Evolutionary conservation across 2,888 invertebrate genomes (phyloP), one percentile per base, ranked within the genome.

Genomic region (Temnothorax ravouxi): DNA sequence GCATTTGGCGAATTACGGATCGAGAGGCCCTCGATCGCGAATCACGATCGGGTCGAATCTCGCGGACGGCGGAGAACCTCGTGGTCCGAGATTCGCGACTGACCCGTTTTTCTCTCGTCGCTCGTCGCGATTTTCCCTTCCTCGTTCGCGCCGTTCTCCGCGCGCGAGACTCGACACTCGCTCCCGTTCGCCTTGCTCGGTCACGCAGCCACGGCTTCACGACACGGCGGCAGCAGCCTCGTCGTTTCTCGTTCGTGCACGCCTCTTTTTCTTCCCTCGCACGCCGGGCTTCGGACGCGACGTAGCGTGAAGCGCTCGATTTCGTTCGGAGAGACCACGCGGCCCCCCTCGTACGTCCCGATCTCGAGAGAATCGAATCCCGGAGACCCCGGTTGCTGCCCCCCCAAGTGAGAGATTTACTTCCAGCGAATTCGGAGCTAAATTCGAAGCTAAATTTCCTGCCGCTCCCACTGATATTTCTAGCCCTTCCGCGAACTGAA

Each of bases 241-340:
- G 56, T 67, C 77, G 56, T 69, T 21, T 13, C 76, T 13, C 76
- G 21, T 50, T 66, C 52, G 38, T 54, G 67, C 25, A 41, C 67
- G 67, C 67, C 41, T 69, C 54, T 77, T 77, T 77, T 69, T 44
- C 69, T 69, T 54, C 54, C 54, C n/a, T 72, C 29, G 47, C 21
- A 38, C 59, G 29, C 25, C 44, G 44, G 6, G 29, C 74, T 75
- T 59, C 29, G 44, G 59, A 59, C 59, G 56, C 79, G 71, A 47
- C 71, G 79, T 79, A 79, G 44, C 79, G 71, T 72, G 59, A 80
- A 72, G 59, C 59, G 72, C 47, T 80, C 72, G 72, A 72, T 80
- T 80, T 80, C 72, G 59, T 76, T 76, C 76, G 76, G 64, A 41
- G 47, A 59, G 47, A 71, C 47, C 71, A 71, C 79, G 56, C 71